These are phyloP conservation scores for Tinamus major DNA, from an alignment of 2,797 vertebrate genomes.

Conservation along the genomic window DNA sequence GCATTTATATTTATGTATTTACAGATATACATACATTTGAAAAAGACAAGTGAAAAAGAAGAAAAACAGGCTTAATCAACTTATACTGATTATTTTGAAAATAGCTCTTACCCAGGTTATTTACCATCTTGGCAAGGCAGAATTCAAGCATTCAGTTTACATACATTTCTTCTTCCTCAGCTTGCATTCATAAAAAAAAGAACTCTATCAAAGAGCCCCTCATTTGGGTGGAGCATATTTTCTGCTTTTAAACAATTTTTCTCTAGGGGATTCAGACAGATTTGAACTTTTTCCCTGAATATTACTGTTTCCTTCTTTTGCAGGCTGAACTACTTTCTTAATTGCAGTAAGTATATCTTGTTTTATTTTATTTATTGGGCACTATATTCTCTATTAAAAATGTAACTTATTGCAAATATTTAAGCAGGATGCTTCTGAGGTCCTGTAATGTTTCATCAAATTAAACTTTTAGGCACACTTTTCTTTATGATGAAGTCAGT, in stretches of 20 bases:
- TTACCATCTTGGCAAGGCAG: background rate
- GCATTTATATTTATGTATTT: background rate
- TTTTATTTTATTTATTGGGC: background rate
- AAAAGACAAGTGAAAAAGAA: background rate
- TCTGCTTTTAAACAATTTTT: background rate
- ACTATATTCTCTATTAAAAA: background rate
- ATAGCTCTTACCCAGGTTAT: accelerated
- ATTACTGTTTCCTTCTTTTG: background rate
- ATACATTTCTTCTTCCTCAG: background rate
- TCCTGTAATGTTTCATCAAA: background rate
- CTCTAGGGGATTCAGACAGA: background rate
- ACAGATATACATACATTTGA: background rate
- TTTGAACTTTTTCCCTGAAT: background rate
- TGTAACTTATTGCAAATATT: background rate
- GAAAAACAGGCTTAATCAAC: background rate
- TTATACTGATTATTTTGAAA: background rate
- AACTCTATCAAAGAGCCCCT: background rate
- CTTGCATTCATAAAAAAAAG: background rate
- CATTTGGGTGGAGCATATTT: background rate
- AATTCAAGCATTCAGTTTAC: background rate
- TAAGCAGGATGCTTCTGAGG: background rate
- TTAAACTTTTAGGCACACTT: background rate
- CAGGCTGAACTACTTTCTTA: background rate
- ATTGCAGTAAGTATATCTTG: background rate
- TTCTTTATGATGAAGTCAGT: background rate